Conservation (phyloP, 2,888 invertebrate genomes). For the Helleia helle region DNA sequence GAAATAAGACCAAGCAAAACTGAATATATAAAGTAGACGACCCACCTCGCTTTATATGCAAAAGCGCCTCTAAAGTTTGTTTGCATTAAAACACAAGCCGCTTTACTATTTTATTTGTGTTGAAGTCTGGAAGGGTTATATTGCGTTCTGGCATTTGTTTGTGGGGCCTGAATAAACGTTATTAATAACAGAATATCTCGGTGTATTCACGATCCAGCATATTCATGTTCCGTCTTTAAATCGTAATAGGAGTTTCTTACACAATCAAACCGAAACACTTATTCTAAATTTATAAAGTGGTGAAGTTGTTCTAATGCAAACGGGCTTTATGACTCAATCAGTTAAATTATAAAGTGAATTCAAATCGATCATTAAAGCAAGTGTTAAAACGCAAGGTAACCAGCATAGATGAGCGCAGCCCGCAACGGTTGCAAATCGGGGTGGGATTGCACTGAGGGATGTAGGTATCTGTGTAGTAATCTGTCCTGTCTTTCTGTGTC, state of each 20-base stretch:
- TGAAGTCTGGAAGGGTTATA: conserved; percentile 71
- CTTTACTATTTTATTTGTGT: conserved; percentile 73
- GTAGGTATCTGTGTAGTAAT: conserved; percentile 77
- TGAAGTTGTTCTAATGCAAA: conserved; percentile 72
- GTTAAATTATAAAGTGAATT: conserved; percentile 31
- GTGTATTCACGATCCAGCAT: conserved; percentile 53
- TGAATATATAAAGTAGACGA: conserved; percentile 69
- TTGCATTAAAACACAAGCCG: conserved; percentile 75
- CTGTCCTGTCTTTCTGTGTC: conserved; percentile 80
- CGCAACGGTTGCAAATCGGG: conserved; percentile 62
- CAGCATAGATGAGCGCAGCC: conserved; percentile 64
- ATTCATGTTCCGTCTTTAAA: conserved; percentile 36
- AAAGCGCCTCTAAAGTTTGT: conserved; percentile 74
- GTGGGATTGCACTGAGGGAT: conserved; percentile 73
- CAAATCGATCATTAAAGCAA: conserved; percentile 39
- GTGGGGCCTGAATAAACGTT: conserved; percentile 41
- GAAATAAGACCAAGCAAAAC: conserved; percentile 68
- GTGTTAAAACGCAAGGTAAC: conserved; percentile 72
- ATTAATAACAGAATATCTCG: conserved; percentile 37
- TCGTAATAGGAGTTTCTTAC: conserved; percentile 16
- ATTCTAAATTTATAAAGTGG: conserved; percentile 32
- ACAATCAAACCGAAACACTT: conserved; percentile 16
- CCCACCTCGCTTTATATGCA: conserved; percentile 75
- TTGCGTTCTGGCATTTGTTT: conserved; percentile 72
- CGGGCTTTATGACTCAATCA: conserved; percentile 54